Base-by-base conservation (phyloP, 1,140 invertebrate species). In the Drosophila paulistorum region DNA sequence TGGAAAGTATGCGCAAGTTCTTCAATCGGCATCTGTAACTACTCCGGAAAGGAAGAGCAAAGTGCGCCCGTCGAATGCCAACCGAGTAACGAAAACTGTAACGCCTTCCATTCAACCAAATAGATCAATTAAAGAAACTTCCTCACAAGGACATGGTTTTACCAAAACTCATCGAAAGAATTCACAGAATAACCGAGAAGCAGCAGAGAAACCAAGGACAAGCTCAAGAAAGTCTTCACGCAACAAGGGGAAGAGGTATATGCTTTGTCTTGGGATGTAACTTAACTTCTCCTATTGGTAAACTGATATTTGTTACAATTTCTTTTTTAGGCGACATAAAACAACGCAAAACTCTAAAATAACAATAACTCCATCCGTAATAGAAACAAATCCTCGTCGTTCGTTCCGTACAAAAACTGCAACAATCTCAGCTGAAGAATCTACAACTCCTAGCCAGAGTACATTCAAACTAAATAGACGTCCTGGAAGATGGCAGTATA, bases 401-500 rank as follows among this genome's bases (percentile, higher is more conserved):
- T 93, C 94, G 6, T 95, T 94, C 82, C 94, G 95, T 67, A 94
- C 94, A 1, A 94, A 94, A 81, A 87, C 17, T 51, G 45, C 94
- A 14, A 94, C 94, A 79, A 85, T 94, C 42, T 93, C 94, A 13
- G 84, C 93, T 39, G 93, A 94, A 1, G 94, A 95, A 61, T 91
- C 91, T 74, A 81, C 86, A 87, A 59, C 78, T 2, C 94, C 94
- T 26, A 95, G 93, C 76, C 92, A 95, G 33, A 95, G 95, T 87
- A 96, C 96, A 92, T 95, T 96, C 74, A 97, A 96, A 89, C 92
- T 96, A 13, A 95, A 96, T 63, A 93, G 96, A 59, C 94, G 96
- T 0, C 95, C 96, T 51, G 96, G 96, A 35, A 94, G 96, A 70
- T 97, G 96, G 96, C 96, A 97, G 63, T 97, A 97, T 90, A 97